Base-by-base conservation (phyloP, 2,888 invertebrate species). In the Agriopis aurantiaria region DNA sequence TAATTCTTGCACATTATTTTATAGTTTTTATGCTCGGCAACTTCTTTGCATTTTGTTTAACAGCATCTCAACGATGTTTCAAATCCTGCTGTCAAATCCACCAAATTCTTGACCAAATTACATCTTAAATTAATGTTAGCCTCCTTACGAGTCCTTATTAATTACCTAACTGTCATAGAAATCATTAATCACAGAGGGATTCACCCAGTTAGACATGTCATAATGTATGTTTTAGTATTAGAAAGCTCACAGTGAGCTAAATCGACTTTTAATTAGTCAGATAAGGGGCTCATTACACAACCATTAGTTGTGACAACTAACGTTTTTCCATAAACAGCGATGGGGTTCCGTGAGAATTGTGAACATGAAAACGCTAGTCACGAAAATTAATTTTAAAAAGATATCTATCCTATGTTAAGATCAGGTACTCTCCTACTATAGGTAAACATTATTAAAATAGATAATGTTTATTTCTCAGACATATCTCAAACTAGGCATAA, bases 181-280 rank as follows among this genome's bases (percentile, higher is more conserved):
- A 72, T 66, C 68, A 72, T 75, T 60, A 75, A 71, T 75, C 72
- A 75, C 76, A 64, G 59, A 63, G 82, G 85, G 90, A 90, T 88
- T 85, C 89, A 84, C 85, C 86, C 80, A 86, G 87, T 88, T 89
- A 85, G 81, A 78, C 79, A 75, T 83, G 85, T 87, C 85, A 82
- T 85, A 82, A 75, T 71, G 81, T 81, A 61, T 78, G 76, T 73
- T 72, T 79, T 70, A 78, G 78, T 84, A 87, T 85, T 90, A 89
- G 92, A 93, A 91, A 93, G 92, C 82, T 76, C 75, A 76, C 77
- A 48, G 75, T 84, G 85, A 80, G 80, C 89, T 79, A 91, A 94
- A 94, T 94, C 93, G 92, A 91, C 88, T 93, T 94, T 94, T 94
- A 94, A 94, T 94, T 93, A 93, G 88, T 91, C 80, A 88, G 90